phyloP scores from a whole-genome alignment of 1,140 invertebrate species.

The Camponotus floridanus region DNA sequence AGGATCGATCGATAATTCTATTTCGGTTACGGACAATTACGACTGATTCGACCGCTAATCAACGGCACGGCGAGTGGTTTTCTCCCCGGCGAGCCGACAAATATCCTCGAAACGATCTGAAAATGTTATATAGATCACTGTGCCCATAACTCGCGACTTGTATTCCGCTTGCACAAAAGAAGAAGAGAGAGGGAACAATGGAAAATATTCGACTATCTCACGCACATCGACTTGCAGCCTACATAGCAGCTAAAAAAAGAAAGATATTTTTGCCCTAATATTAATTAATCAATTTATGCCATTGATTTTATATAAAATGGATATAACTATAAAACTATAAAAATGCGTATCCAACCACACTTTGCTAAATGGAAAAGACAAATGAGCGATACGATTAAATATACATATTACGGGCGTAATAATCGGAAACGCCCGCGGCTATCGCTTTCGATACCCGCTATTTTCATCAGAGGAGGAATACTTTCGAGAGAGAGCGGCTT shows the following conservation, averaged over 20 bases:
- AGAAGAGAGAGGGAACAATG: too few relatives aligned
- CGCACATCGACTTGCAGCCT: background rate
- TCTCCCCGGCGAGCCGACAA: constrained; percentile 70
- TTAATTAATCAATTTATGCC: background rate
- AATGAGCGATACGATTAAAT: constrained; percentile 11
- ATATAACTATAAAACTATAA: background rate
- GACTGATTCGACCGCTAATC: constrained; percentile 83
- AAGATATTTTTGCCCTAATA: background rate
- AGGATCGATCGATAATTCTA: constrained; percentile 80
- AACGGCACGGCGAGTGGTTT: constrained; percentile 71
- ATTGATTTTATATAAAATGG: background rate
- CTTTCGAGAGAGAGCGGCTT: constrained; percentile 46
- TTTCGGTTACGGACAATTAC: constrained; percentile 82
- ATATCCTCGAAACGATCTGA: constrained; percentile 74
- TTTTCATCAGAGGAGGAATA: constrained; percentile 12
- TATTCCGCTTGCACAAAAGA: constrained; percentile 9
- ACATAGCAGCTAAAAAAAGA: background rate
- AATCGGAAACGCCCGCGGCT: constrained; percentile 1
- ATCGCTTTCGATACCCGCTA: constrained; percentile 13
- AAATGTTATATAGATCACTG: constrained; percentile 62
- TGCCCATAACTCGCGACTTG: constrained; percentile 22
- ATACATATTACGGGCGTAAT: background rate
- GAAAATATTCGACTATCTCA: background rate
- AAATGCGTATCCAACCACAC: background rate
- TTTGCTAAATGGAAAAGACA: constrained; percentile 5